A percentile compares a stretch with the other conserved stretches of the same genome.
These are phyloP conservation scores for Polydesmus complanatus DNA, from an alignment of 2,888 invertebrate genomes.

Conservation along the genomic window DNA sequence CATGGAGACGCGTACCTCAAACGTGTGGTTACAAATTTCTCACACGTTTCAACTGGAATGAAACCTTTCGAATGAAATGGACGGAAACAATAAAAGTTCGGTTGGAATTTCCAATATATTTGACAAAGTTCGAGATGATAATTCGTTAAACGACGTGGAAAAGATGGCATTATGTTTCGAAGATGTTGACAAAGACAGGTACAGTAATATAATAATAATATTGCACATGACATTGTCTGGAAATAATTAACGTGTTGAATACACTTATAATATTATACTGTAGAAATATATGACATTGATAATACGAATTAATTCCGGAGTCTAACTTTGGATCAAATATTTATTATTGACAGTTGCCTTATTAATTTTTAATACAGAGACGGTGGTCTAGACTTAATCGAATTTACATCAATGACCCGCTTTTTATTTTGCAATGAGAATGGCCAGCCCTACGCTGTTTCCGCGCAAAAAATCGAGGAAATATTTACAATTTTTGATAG, in stretches of 20 bases:
- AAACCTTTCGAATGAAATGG: neutral
- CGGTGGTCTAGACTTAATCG: conserved; percentile 56
- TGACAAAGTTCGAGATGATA: conserved; percentile 11
- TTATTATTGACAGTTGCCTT: neutral
- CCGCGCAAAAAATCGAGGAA: conserved; percentile 53
- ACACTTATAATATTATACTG: too few relatives aligned
- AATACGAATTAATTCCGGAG: too few relatives aligned
- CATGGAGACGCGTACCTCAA: neutral
- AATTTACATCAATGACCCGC: conserved; percentile 67
- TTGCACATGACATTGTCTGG: too few relatives aligned
- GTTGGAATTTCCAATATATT: too few relatives aligned
- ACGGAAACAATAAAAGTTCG: neutral
- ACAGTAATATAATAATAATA: too few relatives aligned
- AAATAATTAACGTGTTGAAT: too few relatives aligned
- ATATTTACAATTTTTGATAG: conserved; percentile 69
- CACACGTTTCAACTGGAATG: neutral
- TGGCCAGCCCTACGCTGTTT: conserved; percentile 65
- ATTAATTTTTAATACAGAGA: conserved; percentile 45
- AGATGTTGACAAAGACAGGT: conserved; percentile 16
- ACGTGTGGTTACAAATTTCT: neutral
- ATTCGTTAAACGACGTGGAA: conserved; percentile 8
- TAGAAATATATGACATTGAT: too few relatives aligned
- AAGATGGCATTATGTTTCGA: conserved; percentile 16
- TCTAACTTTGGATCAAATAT: neutral
- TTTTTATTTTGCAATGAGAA: conserved; percentile 73